Base-by-base conservation (phyloP, 2,797 vertebrate genomes). In the Coilia nasus region DNA sequence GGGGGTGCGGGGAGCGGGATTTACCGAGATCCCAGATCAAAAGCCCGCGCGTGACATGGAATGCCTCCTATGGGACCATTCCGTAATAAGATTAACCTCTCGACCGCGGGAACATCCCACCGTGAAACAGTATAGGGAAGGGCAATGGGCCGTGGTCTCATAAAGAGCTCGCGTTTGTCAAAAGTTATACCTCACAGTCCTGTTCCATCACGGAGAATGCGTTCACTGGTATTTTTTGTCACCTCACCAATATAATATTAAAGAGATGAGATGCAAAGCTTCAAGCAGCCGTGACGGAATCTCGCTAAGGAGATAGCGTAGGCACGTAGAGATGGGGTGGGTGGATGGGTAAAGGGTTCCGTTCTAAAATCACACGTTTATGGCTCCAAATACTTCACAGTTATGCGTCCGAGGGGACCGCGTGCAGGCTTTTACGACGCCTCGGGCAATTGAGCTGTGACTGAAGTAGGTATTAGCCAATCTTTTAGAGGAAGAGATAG, bases 371-470 rank as follows among this genome's bases (percentile, higher is more conserved):
- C 93, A 93, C 83, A 21, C 86, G 89, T 87, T 90, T 90, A 93
- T 90, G 92, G 90, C 93, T 28, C 82, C 71, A 86, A 88, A 90
- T 86, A 54, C 88, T 25, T 46, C 31, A 23, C 88, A 90, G 91
- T 91, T 91, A 88, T 92, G 92, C 92, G 28, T 92, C 87, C 88
- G 19, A 0, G 90, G 92, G 92, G 88, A 87, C 82, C 81, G 88
- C 89, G 89, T 86, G 89, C 67, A 78, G 88, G 82, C 86, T 93
- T 93, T 95, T 95, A 95, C 89, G 88, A 90, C 59, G 83, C 89
- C 89, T 89, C 57, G 89, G 91, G 92, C 93, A 94, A 94, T 94
- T 94, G 92, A 94, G 91, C 91, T 91, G 90, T 75, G 67, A 31
- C 6, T 35, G 67, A 75, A 9, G 67, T 75, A 75, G 14, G 67